Percentiles rank a stretch among this genome's conserved stretches.
These are phyloP conservation scores for Teleogryllus oceanicus DNA, from an alignment of 2,888 invertebrate species.

Conservation along the genomic window DNA sequence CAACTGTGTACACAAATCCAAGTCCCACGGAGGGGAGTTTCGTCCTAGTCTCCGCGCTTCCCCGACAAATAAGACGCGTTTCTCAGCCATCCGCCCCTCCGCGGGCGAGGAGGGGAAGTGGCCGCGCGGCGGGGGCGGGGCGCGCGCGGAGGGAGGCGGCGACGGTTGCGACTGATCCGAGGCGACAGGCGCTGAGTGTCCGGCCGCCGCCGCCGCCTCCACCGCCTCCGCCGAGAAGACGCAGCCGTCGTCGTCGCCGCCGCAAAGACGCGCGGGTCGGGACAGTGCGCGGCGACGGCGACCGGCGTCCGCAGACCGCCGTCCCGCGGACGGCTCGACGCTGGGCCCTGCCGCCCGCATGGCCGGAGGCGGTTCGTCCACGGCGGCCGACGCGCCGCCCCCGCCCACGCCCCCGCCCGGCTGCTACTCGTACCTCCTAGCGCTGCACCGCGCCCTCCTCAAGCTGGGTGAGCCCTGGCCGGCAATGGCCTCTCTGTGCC, in stretches of 20 bases:
- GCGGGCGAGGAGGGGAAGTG: not conserved
- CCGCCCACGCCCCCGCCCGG: not conserved
- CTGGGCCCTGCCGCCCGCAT: not conserved
- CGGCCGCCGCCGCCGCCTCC: not conserved
- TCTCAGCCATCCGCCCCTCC: not conserved
- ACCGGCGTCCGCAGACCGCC: no score
- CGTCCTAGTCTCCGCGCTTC: no score
- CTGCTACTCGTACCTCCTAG: conserved; percentile 31
- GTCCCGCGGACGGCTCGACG: not conserved
- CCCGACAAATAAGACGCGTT: not conserved
- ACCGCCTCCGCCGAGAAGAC: not conserved
- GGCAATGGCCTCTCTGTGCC: no score
- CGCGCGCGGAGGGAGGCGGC: not conserved
- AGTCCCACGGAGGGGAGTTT: no score
- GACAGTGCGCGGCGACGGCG: not conserved
- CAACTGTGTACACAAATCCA: no score
- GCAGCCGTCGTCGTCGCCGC: not conserved
- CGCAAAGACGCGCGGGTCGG: not conserved
- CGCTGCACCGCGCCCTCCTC: conserved; percentile 31
- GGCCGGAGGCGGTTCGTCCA: not conserved
- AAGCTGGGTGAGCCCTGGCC: conserved; percentile 30
- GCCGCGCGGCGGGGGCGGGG: not conserved
- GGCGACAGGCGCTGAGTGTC: conserved; percentile 12
- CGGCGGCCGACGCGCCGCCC: no score
- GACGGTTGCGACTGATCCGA: not conserved